These are phyloP conservation scores for Apaloderma vittatum DNA, from an alignment of 2,113 vertebrate genomes.

Conservation along the genomic window DNA sequence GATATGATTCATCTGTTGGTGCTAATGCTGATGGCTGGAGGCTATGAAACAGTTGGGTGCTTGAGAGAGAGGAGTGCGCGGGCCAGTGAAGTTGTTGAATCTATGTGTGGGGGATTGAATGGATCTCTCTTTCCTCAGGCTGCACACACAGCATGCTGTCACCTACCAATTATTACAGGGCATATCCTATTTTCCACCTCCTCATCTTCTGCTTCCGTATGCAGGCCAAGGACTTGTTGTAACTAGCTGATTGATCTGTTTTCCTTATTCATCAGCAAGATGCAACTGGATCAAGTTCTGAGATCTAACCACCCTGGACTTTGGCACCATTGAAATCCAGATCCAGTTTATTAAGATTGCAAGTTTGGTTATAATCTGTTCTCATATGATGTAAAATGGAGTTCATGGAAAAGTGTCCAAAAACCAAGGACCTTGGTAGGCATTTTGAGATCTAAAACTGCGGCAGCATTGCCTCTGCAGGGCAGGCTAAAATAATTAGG, in stretches of 20 bases:
- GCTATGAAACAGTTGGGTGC: background rate
- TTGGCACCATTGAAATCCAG: background rate
- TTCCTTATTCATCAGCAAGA: constrained; percentile 25
- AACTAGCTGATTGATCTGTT: constrained; percentile 39
- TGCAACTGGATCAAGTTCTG: constrained; percentile 4
- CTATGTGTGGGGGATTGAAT: background rate
- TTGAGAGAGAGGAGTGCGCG: background rate
- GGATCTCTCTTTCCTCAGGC: constrained; percentile 27
- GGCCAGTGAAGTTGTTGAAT: constrained; percentile 1
- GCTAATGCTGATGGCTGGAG: constrained; percentile 19
- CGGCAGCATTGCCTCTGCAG: background rate
- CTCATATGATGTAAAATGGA: background rate
- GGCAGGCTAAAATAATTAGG: background rate
- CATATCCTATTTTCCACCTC: constrained; percentile 57
- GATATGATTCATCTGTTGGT: constrained; percentile 56
- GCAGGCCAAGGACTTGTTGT: constrained; percentile 58
- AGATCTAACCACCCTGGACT: constrained; percentile 1
- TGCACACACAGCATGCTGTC: constrained; percentile 16
- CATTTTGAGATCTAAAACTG: background rate
- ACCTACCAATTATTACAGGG: background rate
- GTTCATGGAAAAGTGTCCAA: background rate
- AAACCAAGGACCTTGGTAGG: background rate
- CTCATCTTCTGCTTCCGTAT: constrained; percentile 58
- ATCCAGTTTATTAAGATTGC: background rate
- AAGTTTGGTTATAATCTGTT: background rate